Evolutionary conservation across 2,113 vertebrate genomes (phyloP).

Genomic region (Salvator merianae): DNA sequence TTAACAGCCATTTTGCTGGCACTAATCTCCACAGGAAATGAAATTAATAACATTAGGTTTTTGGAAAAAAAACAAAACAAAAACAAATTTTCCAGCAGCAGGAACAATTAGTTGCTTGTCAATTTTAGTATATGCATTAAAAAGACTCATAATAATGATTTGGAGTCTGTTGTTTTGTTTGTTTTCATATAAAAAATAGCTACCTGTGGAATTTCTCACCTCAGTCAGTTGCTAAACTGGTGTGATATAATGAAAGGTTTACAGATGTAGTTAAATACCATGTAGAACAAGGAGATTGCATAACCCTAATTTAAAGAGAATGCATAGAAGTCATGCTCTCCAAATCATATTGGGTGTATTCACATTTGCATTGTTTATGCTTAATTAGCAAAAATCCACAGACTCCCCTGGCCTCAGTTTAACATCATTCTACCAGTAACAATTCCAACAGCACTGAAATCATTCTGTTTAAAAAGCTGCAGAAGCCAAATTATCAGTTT

Average conservation of each 20-base stretch:
- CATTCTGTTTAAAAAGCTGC: neutral
- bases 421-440: neutral
- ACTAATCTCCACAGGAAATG: constrained; percentile 11
- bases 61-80: fast-evolving
- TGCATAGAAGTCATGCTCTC: neutral
- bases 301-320: neutral
- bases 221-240: neutral
- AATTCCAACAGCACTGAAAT: neutral
- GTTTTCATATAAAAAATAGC: neutral
- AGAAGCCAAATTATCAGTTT: constrained; percentile 31
- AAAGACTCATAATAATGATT: neutral
- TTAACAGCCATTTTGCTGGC: constrained; percentile 30
- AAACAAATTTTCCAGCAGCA: too few relatives aligned
- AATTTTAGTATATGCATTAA: neutral
- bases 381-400: neutral
- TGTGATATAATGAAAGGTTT: neutral
- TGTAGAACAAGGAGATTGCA: neutral
- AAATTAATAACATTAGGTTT: constrained; percentile 34
- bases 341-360: neutral
- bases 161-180: neutral
- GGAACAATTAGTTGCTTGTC: neutral
- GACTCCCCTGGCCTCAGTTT: neutral
- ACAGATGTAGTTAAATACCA: neutral
- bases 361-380: neutral
- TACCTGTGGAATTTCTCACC: neutral